A percentile compares a stretch with the other conserved stretches of the same genome.
phyloP scores from a whole-genome alignment of 2,888 invertebrate genomes.

The Eubasilissa splendida region DNA sequence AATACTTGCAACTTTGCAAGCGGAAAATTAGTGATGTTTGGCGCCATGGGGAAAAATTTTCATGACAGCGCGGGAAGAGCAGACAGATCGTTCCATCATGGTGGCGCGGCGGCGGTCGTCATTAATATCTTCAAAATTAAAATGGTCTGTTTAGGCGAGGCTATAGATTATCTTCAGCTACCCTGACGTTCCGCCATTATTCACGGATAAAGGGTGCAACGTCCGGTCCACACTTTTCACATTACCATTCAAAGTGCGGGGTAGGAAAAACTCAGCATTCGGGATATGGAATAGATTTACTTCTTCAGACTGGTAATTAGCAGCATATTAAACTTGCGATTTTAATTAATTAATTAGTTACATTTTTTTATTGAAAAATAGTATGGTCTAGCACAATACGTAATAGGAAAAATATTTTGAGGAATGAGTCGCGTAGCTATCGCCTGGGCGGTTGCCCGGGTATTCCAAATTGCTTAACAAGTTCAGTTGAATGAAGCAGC shows the following conservation, averaged over 20 bases:
- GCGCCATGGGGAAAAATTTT: not conserved
- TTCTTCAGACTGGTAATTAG: no score
- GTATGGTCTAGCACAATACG: no score
- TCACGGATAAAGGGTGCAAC: constrained; percentile 18
- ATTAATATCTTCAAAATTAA: constrained; percentile 57
- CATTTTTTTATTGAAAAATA: no score
- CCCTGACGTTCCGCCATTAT: constrained; percentile 43
- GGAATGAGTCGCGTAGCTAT: no score
- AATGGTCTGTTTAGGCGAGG: constrained; percentile 50
- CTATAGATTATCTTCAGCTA: constrained; percentile 53
- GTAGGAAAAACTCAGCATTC: not conserved
- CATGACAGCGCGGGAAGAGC: constrained; percentile 7
- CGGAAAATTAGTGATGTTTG: not conserved
- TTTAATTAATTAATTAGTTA: no score
- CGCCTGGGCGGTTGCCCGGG: no score
- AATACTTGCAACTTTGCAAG: not conserved
- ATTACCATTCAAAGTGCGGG: not conserved
- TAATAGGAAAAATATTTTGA: no score
- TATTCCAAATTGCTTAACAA: no score
- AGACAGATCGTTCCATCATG: constrained; percentile 18
- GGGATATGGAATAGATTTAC: not conserved
- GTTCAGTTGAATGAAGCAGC: no score
- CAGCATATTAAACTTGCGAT: no score
- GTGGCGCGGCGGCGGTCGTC: constrained; percentile 34
- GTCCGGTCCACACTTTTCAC: constrained; percentile 24